These are phyloP conservation scores for Caenorhabditis briggsae DNA, from an alignment of 1,140 invertebrate genomes.

Conservation along the genomic window DNA sequence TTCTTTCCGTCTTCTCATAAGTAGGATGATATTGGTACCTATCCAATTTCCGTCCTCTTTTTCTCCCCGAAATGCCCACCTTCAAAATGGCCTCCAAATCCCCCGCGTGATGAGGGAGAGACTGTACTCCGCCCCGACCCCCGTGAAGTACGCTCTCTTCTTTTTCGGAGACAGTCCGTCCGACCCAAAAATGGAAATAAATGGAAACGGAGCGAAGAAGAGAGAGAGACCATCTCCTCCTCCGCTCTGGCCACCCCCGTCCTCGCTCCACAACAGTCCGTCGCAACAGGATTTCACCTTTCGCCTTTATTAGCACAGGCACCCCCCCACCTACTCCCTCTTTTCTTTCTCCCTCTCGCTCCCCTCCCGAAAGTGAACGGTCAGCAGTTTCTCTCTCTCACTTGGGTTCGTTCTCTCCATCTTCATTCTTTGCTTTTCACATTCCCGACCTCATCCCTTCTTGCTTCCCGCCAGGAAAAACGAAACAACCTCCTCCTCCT, in stretches of 20 bases:
- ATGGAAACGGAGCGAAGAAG: neutral
- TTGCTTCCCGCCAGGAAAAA: slow-evolving; percentile 11
- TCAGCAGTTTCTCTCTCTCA: neutral
- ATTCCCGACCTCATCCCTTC: slow-evolving; percentile 49
- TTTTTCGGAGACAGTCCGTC: slow-evolving; percentile 29
- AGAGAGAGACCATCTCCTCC: neutral
- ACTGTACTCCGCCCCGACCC: neutral
- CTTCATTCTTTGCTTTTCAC: slow-evolving; percentile 48
- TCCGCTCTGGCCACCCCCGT: neutral
- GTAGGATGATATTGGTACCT: neutral
- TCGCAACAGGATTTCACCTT: slow-evolving; percentile 27
- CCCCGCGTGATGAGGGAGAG: slow-evolving; percentile 19
- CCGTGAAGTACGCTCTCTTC: slow-evolving; percentile 31
- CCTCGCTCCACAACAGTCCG: neutral
- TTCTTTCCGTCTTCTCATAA: neutral
- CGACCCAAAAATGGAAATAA: slow-evolving; percentile 49
- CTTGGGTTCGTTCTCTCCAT: neutral
- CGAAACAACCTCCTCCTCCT: neutral
- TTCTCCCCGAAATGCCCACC: neutral
- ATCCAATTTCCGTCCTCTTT: neutral
- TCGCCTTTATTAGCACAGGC: slow-evolving; percentile 52
- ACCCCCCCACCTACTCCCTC: neutral
- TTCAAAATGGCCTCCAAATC: slow-evolving; percentile 16
- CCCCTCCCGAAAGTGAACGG: neutral
- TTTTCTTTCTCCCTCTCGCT: neutral